These are phyloP conservation scores for Oxygymnocypris stewartii DNA, from an alignment of 2,113 vertebrate genomes.

Conservation along the genomic window DNA sequence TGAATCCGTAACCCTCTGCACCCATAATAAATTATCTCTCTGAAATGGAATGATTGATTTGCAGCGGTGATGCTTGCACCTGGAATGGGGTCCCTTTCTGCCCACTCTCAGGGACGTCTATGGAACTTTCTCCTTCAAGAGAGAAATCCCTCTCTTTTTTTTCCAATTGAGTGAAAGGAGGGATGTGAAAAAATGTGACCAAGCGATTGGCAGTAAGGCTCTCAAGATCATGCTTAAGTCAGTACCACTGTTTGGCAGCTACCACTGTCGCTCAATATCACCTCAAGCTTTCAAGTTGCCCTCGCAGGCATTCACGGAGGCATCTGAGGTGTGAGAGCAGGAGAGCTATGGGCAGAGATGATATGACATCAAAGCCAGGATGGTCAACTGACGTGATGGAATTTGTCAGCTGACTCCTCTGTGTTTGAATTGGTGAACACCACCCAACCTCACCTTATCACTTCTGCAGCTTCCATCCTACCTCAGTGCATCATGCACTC, in stretches of 20 bases:
- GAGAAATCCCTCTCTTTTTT: slow-evolving; percentile 1
- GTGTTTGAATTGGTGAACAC: slow-evolving; percentile 16
- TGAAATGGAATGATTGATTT: slow-evolving; percentile 96
- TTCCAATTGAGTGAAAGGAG: background rate
- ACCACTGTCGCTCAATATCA: slow-evolving; percentile 57
- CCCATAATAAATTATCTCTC: slow-evolving; percentile 96
- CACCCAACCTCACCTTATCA: slow-evolving; percentile 32
- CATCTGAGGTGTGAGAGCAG: slow-evolving; percentile 33
- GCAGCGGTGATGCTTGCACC: slow-evolving; percentile 79
- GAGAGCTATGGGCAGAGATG: slow-evolving; percentile 35
- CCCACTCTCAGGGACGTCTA: slow-evolving; percentile 19
- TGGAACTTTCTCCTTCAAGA: slow-evolving; percentile 26
- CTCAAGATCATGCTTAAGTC: slow-evolving; percentile 71
- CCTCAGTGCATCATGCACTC: background rate
- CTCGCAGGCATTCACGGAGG: slow-evolving; percentile 36
- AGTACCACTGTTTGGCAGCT: slow-evolving; percentile 71
- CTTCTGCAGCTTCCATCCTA: slow-evolving; percentile 6
- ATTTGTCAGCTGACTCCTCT: slow-evolving; percentile 38
- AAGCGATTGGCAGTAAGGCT: slow-evolving; percentile 67
- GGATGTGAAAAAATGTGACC: slow-evolving; percentile 10
- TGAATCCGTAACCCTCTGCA: slow-evolving; percentile 89
- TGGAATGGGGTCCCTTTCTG: slow-evolving; percentile 70
- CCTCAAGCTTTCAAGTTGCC: slow-evolving; percentile 32
- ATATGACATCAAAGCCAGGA: slow-evolving; percentile 48
- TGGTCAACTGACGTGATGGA: slow-evolving; percentile 41